phyloP scores from a whole-genome alignment of 1,140 invertebrate genomes.

The Aphis craccivora region DNA sequence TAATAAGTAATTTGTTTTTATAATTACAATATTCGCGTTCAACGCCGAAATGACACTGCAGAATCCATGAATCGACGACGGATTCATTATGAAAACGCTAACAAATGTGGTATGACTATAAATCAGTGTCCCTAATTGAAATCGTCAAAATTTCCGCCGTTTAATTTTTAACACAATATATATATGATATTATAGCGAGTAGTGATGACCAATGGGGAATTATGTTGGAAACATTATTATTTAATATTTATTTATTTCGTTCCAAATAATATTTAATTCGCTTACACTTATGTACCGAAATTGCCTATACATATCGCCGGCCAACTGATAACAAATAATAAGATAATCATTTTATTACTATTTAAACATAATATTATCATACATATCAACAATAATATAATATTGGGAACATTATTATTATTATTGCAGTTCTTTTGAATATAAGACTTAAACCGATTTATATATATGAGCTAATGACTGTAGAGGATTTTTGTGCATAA shows the following conservation, averaged over 20 bases:
- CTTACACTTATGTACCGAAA: background rate
- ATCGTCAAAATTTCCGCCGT: background rate
- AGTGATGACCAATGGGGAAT: background rate
- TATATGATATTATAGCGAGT: background rate
- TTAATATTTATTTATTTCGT: too few species aligned
- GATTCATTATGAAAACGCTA: background rate
- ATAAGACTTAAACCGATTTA: too few species aligned
- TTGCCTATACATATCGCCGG: background rate
- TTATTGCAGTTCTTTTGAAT: too few species aligned
- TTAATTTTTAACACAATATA: background rate
- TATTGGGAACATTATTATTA: too few species aligned
- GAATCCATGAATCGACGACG: background rate
- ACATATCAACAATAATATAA: too few species aligned
- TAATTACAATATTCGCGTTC: background rate
- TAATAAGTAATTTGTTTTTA: slow-evolving; percentile 2
- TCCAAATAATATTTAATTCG: background rate
- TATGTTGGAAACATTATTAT: background rate
- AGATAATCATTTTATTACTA: background rate
- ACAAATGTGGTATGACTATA: background rate
- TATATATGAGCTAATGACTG: too few species aligned
- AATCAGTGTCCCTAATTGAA: background rate
- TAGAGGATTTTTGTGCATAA: background rate
- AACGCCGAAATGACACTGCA: background rate
- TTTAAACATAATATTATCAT: too few species aligned
- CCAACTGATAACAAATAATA: background rate